These are phyloP conservation scores for Bufo gargarizans DNA, from an alignment of 2,113 vertebrate species.

Conservation along the genomic window DNA sequence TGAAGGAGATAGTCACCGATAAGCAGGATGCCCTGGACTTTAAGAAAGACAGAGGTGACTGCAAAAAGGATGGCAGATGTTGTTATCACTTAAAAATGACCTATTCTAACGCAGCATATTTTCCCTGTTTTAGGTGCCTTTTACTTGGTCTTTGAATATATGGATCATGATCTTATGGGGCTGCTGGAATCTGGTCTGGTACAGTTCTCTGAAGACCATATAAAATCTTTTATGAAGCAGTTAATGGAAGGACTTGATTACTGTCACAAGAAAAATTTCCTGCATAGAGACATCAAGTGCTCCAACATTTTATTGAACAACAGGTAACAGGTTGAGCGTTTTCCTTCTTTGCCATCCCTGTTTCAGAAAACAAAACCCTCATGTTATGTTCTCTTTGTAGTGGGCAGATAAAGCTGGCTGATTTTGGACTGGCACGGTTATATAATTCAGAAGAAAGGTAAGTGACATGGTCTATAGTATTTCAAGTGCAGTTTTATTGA, in stretches of 20 bases:
- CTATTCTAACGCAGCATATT: not conserved
- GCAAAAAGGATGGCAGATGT: not conserved
- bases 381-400: constrained; percentile 70
- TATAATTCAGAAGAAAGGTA: constrained; percentile 98
- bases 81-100: not conserved
- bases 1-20: constrained; percentile 99
- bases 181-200: constrained; percentile 96
- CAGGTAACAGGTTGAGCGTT: constrained; percentile 75
- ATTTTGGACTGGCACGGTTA: constrained; percentile 95
- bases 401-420: constrained; percentile 95
- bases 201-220: constrained; percentile 96
- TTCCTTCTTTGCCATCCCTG: not conserved
- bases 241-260: constrained; percentile 98
- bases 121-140: constrained; percentile 80
- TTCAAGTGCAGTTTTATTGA: too few relatives aligned
- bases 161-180: constrained; percentile 99
- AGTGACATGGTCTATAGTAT: constrained; percentile 54
- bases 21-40: constrained; percentile 98
- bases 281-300: constrained; percentile 97
- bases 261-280: constrained; percentile 98
- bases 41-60: constrained; percentile 96
- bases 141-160: constrained; percentile 99
- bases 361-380: not conserved
- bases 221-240: constrained; percentile 98
- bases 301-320: constrained; percentile 98